Evolutionary conservation across 2,113 vertebrate genomes (phyloP).

Genomic region (Rhinolophus sinicus): DNA sequence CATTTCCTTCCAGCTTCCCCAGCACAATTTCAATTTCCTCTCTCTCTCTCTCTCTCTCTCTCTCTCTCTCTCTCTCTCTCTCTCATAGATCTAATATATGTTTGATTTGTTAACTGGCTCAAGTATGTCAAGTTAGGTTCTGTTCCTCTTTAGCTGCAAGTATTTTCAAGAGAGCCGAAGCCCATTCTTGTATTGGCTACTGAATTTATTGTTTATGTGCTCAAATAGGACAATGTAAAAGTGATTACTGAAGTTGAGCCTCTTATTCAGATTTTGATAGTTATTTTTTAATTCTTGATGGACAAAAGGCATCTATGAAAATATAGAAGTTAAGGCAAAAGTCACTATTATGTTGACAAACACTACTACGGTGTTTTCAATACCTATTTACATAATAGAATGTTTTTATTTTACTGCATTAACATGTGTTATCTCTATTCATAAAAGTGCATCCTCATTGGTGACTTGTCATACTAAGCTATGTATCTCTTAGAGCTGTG

Average conservation of each 20-base stretch:
- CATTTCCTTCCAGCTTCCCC: neutral
- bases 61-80: neutral
- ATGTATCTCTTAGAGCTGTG: neutral
- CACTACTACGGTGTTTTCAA: neutral
- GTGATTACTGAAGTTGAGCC: neutral
- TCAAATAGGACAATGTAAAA: neutral
- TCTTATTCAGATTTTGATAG: neutral
- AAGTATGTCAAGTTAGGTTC: neutral
- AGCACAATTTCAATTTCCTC: neutral
- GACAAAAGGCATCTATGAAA: neutral
- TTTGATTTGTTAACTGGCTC: neutral
- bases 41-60: no score
- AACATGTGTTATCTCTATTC: neutral
- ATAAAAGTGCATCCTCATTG: neutral
- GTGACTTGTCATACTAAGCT: neutral
- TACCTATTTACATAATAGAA: neutral
- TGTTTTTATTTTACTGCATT: neutral
- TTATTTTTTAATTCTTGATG: neutral
- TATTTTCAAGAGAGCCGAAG: neutral
- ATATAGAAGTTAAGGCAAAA: neutral
- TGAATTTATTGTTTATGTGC: neutral
- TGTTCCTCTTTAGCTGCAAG: neutral
- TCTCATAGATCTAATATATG: neutral
- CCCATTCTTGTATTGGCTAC: neutral
- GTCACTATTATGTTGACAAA: neutral